Evolutionary conservation across 2,888 invertebrate genomes (phyloP).

Genomic region (Xanthostigma xanthostigma): DNA sequence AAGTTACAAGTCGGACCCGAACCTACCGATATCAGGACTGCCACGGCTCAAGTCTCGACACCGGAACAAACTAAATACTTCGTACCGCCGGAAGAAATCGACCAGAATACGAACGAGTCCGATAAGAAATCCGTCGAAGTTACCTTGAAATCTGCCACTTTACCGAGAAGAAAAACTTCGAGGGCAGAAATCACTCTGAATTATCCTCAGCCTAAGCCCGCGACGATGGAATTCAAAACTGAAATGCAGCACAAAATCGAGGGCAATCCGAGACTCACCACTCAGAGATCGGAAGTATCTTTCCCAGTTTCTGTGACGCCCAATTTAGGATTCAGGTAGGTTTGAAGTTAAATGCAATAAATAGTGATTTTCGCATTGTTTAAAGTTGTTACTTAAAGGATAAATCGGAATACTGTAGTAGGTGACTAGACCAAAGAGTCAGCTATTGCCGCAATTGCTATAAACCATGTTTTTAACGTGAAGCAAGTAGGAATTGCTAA

Average conservation of each 20-base stretch:
- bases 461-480: background rate
- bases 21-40: conserved; percentile 25
- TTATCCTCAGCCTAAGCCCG: conserved; percentile 29
- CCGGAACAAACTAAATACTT: conserved; percentile 16
- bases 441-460: background rate
- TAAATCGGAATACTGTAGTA: background rate
- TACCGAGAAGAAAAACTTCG: conserved; percentile 46
- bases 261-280: conserved; percentile 27
- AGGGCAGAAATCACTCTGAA: conserved; percentile 48
- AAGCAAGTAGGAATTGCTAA: too few species aligned
- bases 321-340: conserved; percentile 2
- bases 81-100: conserved; percentile 13
- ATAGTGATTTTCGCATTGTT: background rate
- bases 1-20: conserved; percentile 20
- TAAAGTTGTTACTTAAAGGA: background rate
- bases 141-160: conserved; percentile 48
- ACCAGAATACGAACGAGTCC: conserved; percentile 15
- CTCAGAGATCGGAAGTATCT: conserved; percentile 38
- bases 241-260: conserved; percentile 43
- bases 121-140: conserved; percentile 45
- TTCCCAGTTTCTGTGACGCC: conserved; percentile 34
- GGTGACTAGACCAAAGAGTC: too few species aligned
- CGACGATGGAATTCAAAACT: conserved; percentile 38
- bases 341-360: background rate
- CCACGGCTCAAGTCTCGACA: conserved; percentile 27